phyloP scores from a whole-genome alignment of 1,140 invertebrate species.

The Bilobella aurantiaca region DNA sequence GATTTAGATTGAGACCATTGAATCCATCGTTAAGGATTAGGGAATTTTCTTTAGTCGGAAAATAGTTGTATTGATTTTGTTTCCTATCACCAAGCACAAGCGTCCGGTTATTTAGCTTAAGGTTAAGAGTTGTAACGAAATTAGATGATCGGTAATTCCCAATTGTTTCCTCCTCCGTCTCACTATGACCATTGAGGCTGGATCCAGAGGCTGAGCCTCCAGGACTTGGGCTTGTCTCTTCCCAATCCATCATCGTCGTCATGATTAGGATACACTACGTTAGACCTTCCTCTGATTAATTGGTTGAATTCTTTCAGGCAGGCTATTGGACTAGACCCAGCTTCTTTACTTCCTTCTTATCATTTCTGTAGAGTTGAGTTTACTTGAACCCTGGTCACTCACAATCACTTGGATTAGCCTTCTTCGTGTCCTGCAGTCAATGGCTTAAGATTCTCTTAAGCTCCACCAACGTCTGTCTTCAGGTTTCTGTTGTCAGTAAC shows the following conservation, averaged over 20 bases:
- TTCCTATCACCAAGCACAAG: background rate
- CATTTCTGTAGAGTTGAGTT: background rate
- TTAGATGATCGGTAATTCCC: background rate
- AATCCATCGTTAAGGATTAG: background rate
- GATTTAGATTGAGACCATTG: slow-evolving; percentile 8
- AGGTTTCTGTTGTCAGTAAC: no score
- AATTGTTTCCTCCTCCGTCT: background rate
- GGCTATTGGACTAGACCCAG: no score
- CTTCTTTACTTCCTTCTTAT: background rate
- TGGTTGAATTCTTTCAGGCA: background rate
- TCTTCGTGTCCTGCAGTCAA: no score
- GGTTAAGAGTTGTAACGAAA: background rate
- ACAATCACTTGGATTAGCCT: no score
- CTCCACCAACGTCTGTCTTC: background rate
- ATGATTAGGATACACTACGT: background rate
- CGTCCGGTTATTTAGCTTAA: background rate
- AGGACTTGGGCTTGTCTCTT: slow-evolving; percentile 1
- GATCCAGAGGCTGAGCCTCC: background rate
- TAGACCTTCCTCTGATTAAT: background rate
- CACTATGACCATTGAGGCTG: background rate
- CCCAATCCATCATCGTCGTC: slow-evolving; percentile 5
- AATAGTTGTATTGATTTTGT: background rate
- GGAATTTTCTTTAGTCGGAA: background rate
- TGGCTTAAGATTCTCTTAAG: background rate
- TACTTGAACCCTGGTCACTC: no score